Conservation (phyloP, 1,140 invertebrate species). For the Vollenhovia emeryi region DNA sequence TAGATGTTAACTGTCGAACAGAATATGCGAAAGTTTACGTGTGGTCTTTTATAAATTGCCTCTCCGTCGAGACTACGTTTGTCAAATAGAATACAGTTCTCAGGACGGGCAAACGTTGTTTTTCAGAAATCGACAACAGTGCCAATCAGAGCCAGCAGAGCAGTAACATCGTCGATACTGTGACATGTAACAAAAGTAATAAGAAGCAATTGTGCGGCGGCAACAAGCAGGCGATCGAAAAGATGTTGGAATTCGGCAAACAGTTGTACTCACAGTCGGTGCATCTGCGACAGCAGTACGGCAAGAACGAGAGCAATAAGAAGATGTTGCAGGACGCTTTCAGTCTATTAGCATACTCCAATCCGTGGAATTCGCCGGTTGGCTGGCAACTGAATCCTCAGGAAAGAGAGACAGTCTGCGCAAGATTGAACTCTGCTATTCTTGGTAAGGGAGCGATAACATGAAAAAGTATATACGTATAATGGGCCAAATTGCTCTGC, state of each 20-base stretch:
- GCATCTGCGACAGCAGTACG: constrained; percentile 92
- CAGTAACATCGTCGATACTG: constrained; percentile 72
- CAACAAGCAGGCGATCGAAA: constrained; percentile 93
- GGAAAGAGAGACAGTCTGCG: constrained; percentile 97
- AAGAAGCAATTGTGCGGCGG: constrained; percentile 90
- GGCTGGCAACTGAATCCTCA: constrained; percentile 97
- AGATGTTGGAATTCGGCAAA: constrained; percentile 97
- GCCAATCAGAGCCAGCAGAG: constrained; percentile 78
- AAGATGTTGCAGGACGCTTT: constrained; percentile 99
- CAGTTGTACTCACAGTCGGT: constrained; percentile 97
- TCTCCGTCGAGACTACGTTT: background rate
- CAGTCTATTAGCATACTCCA: constrained; percentile 98
- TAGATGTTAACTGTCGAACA: background rate
- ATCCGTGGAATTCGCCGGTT: constrained; percentile 98
- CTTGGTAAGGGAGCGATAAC: constrained; percentile 87
- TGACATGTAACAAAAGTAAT: constrained; percentile 78
- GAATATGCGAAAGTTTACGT: background rate
- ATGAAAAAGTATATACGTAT: background rate
- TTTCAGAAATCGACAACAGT: constrained; percentile 83
- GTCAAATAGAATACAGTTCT: background rate
- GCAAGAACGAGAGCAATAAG: constrained; percentile 94
- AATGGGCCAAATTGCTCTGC: background rate
- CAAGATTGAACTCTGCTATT: constrained; percentile 98
- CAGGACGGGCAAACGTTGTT: background rate
- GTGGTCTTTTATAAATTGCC: background rate